Percentiles rank a stretch among this genome's conserved stretches.
These are phyloP conservation scores for Papilio polyxenes DNA, from an alignment of 1,140 invertebrate species.

Conservation along the genomic window DNA sequence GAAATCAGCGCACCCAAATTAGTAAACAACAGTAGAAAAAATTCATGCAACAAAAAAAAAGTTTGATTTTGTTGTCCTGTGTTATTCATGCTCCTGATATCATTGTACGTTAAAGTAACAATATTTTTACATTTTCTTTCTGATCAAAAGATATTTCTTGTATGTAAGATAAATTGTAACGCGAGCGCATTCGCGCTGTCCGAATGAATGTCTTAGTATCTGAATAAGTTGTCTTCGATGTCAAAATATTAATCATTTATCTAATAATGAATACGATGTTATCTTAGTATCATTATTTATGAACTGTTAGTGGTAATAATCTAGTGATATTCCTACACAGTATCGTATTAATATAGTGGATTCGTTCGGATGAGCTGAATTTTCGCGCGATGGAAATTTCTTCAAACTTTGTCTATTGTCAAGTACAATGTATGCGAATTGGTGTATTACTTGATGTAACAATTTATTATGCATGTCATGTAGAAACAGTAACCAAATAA, in stretches of 20 bases:
- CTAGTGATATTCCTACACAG: slow-evolving; percentile 12
- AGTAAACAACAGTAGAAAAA: too few species aligned
- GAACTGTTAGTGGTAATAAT: slow-evolving; percentile 31
- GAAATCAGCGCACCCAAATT: too few species aligned
- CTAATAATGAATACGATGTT: slow-evolving; percentile 18
- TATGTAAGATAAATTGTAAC: slow-evolving; percentile 47
- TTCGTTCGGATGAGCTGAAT: slow-evolving; percentile 40
- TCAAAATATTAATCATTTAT: slow-evolving; percentile 28
- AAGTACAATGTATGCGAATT: slow-evolving; percentile 59
- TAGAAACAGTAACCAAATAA: slow-evolving; percentile 59
- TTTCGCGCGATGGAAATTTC: slow-evolving; percentile 31
- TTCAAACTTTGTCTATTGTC: slow-evolving; percentile 43
- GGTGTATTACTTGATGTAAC: slow-evolving; percentile 58
- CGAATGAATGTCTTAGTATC: slow-evolving; percentile 33
- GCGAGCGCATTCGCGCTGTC: slow-evolving; percentile 36
- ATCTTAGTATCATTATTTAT: slow-evolving; percentile 30
- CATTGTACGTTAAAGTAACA: slow-evolving; percentile 44
- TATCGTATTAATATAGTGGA: slow-evolving; percentile 30
- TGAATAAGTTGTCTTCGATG: slow-evolving; percentile 12
- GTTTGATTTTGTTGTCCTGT: too few species aligned
- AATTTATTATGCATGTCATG: slow-evolving; percentile 53
- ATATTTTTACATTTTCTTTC: slow-evolving; percentile 30
- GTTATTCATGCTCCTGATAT: slow-evolving; percentile 57
- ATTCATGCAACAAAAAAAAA: too few species aligned
- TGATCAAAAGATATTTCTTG: slow-evolving; percentile 38